Evolutionary conservation across 1,140 invertebrate genomes (phyloP).

Genomic region (Pentalonia nigronervosa): DNA sequence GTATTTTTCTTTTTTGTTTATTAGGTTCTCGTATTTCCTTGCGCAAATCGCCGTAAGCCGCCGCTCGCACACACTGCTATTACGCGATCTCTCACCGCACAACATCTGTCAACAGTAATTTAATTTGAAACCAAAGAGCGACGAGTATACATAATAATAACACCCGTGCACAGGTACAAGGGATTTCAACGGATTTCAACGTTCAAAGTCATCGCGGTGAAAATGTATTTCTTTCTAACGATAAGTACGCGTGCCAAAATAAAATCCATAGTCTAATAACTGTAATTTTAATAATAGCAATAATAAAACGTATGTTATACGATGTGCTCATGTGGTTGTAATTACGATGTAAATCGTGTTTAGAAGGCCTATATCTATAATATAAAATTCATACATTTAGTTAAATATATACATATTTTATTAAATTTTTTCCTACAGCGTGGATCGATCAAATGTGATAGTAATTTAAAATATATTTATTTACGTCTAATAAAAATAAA

Average conservation of each 20-base stretch:
- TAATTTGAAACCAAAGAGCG: conserved; percentile 12
- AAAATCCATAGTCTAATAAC: not conserved
- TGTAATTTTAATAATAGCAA: not conserved
- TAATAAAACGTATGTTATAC: no score
- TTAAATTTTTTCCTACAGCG: not conserved
- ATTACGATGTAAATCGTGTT: no score
- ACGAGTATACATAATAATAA: conserved; percentile 5
- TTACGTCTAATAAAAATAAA: not conserved
- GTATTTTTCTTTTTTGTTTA: not conserved
- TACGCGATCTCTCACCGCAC: not conserved
- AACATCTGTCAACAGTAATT: not conserved
- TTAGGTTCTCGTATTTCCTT: not conserved
- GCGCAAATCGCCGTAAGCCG: not conserved
- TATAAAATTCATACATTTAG: not conserved
- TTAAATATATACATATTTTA: no score
- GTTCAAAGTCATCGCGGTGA: not conserved
- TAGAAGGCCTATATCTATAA: no score
- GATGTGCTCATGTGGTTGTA: no score
- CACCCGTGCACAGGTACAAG: not conserved
- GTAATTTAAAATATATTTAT: not conserved
- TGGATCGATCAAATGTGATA: not conserved
- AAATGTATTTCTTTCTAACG: not conserved
- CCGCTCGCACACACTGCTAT: not conserved
- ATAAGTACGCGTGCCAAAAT: not conserved
- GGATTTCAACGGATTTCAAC: not conserved